A percentile compares a stretch with the other conserved stretches of the same genome.
phyloP scores from a whole-genome alignment of 2,113 vertebrate species.

The Verasper variegatus region DNA sequence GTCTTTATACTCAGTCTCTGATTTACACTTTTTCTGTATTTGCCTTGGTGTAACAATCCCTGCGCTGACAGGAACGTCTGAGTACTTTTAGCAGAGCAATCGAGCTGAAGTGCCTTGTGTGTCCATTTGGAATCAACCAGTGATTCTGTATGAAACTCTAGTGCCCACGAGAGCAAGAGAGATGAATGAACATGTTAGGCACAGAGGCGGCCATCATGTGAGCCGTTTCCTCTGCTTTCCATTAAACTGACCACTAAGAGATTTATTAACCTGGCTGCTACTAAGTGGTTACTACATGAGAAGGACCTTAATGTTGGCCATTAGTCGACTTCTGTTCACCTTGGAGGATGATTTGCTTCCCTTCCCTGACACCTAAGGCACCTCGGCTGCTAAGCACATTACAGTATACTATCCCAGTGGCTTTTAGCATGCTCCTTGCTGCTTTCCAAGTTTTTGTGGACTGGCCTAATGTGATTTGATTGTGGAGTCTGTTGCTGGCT shows the following conservation, averaged over 20 bases:
- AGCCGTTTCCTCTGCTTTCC: neutral
- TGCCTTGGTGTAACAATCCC: too few species aligned
- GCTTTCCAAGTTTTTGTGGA: neutral
- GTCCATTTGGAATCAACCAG: neutral
- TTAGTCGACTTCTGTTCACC: conserved; percentile 8
- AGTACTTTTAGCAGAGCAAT: neutral
- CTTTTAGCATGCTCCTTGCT: neutral
- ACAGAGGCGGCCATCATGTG: neutral
- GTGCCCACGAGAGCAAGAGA: neutral
- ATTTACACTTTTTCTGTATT: too few species aligned
- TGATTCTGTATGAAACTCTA: neutral
- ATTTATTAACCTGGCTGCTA: conserved; percentile 6
- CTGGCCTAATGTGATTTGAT: neutral
- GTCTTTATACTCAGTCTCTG: too few species aligned
- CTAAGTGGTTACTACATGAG: conserved; percentile 9
- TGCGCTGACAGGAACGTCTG: neutral
- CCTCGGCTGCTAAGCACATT: conserved; percentile 2
- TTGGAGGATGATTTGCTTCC: conserved; percentile 19
- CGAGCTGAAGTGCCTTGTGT: neutral
- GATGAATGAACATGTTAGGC: neutral
- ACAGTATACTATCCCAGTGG: neutral
- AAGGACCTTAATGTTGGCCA: conserved; percentile 12
- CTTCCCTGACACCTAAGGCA: conserved; percentile 1
- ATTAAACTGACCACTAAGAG: conserved; percentile 1
- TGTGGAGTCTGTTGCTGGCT: too few species aligned